Base-by-base conservation (phyloP, 1,140 invertebrate genomes). In the Hestina assimilis region DNA sequence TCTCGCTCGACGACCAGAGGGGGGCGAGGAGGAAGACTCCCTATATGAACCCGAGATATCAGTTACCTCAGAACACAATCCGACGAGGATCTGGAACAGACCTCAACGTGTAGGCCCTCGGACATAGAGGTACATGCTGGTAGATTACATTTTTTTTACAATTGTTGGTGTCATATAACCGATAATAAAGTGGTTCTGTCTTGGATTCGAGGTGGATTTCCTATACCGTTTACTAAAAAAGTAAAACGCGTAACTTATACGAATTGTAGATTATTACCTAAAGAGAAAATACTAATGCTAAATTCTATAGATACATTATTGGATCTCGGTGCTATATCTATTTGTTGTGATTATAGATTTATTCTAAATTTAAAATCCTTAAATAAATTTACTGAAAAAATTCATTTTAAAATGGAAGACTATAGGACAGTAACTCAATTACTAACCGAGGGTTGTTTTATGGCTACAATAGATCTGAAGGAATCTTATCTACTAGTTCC, bases 321-420 rank as follows among this genome's bases (percentile, higher is more conserved):
- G 12, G n/a, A 56, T 15, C 23, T 57, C 15, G 54, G 46, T 24
- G 54, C 54, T 17, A 31, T 57, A 14, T 23, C 26, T 12, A 4
- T 14, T 11, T 29, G 35, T 15, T 53, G 60, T 3, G 50, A 23
- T 2, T 15, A 60, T 12, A 29, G 60, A 35, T 69, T 69, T 58
- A 69, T 69, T 48, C 23, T 69, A 45, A 69, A 63, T 17, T 23
- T 62, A 8, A 67, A 67, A 35, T 7, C 40, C 4, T 55, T 69
- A 31, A 70, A 70, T 53, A 61, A 61, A 15, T 63, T 48, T 38
- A 24, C 66, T 14, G 1, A 9, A 7, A 58, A 43, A 4, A 24
- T 11, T 2, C 59, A 66, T 40, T 66, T 69, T 48, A 66, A 70
- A 59, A 66, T 66, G 67, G 67, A 70, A 47, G 63, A 70, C 35